These are phyloP conservation scores for Pagrus major DNA, from an alignment of 2,113 vertebrate species.

Conservation along the genomic window DNA sequence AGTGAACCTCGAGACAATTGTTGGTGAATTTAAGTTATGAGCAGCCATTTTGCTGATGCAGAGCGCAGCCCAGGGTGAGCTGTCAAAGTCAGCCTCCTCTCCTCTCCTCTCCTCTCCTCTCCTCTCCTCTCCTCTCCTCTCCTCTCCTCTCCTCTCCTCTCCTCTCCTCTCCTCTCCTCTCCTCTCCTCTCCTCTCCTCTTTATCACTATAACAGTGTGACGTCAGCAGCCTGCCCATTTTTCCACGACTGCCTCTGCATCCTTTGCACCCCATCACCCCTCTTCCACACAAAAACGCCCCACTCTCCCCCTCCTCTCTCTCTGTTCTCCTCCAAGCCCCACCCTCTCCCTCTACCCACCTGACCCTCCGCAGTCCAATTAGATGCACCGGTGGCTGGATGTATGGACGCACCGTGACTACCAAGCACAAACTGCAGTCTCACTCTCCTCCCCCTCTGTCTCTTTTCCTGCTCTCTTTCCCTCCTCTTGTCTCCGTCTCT, in stretches of 20 bases:
- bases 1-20: not conserved
- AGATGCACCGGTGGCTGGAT: constrained; percentile 63
- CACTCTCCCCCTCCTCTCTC: constrained; percentile 3
- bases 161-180: constrained; percentile 25
- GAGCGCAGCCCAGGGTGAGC: constrained; percentile 41
- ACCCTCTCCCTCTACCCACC: constrained; percentile 73
- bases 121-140: constrained; percentile 27
- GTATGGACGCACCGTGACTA: constrained; percentile 77
- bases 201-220: constrained; percentile 52
- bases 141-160: constrained; percentile 42
- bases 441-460: constrained; percentile 76
- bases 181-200: constrained; percentile 28
- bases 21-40: not conserved
- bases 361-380: constrained; percentile 80
- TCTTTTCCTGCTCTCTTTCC: constrained; percentile 61
- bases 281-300: constrained; percentile 18
- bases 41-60: constrained; percentile 74
- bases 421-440: constrained; percentile 82
- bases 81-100: constrained; percentile 64
- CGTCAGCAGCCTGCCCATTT: constrained; percentile 64
- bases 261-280: constrained; percentile 67
- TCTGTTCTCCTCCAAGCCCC: constrained; percentile 49
- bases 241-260: constrained; percentile 73
- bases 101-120: constrained; percentile 28
- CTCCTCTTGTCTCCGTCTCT: constrained; percentile 60